These are phyloP conservation scores for Epinephelus lanceolatus DNA, from an alignment of 2,113 vertebrate species.

Conservation along the genomic window DNA sequence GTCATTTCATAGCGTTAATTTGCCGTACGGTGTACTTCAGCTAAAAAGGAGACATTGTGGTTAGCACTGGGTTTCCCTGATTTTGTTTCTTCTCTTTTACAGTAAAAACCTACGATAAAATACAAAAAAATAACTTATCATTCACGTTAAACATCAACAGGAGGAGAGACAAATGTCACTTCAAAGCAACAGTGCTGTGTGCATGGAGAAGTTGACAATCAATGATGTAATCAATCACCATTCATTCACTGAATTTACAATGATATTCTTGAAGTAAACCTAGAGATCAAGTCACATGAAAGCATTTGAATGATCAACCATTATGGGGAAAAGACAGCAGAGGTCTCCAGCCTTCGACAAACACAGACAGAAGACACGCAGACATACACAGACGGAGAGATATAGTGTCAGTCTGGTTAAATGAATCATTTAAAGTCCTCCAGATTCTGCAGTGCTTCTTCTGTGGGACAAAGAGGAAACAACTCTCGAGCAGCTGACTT, in stretches of 20 bases:
- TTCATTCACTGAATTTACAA: background rate
- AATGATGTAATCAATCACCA: slow-evolving; percentile 13
- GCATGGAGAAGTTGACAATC: background rate
- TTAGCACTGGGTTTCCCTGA: slow-evolving; percentile 32
- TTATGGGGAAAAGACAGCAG: background rate
- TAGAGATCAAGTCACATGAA: slow-evolving; percentile 1
- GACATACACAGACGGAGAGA: background rate
- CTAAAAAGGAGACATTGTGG: slow-evolving; percentile 9
- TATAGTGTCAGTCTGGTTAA: background rate
- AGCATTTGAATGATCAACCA: slow-evolving; percentile 18
- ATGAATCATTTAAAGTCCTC: slow-evolving; percentile 14
- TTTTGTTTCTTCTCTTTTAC: slow-evolving; percentile 29
- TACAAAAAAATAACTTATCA: slow-evolving; percentile 4
- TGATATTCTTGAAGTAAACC: background rate
- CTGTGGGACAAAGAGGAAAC: slow-evolving; percentile 13
- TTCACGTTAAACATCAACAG: slow-evolving; percentile 11
- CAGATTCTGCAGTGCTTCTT: slow-evolving; percentile 14
- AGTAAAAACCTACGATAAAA: background rate
- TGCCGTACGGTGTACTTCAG: background rate
- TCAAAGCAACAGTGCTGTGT: background rate
- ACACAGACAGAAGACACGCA: background rate
- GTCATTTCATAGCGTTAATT: slow-evolving; percentile 1
- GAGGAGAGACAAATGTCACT: background rate
- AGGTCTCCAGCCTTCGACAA: background rate
- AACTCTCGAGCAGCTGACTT: slow-evolving; percentile 30